Conservation (phyloP, 2,888 invertebrate genomes). For the Leptinotarsa rubiginosa region DNA sequence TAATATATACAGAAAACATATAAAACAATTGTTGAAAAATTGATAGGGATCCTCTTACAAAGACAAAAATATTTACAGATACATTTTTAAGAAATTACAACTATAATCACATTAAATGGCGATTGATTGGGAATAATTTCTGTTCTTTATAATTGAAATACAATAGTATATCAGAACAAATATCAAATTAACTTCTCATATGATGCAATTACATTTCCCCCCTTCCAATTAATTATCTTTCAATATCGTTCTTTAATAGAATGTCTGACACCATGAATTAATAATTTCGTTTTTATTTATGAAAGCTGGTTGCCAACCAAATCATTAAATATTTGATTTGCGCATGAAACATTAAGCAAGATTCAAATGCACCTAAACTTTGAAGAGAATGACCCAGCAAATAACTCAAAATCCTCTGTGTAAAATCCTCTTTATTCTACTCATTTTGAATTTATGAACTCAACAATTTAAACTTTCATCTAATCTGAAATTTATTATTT, state of each 20-base stretch:
- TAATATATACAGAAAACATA: slow-evolving; percentile 43
- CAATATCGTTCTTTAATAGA: not conserved
- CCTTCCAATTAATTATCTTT: not conserved
- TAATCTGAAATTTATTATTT: no score
- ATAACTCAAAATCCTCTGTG: not conserved
- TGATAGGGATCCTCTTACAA: slow-evolving; percentile 4
- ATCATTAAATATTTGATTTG: not conserved
- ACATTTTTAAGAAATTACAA: slow-evolving; percentile 33
- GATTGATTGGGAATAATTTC: slow-evolving; percentile 27
- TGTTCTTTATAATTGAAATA: slow-evolving; percentile 13
- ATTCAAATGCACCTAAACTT: not conserved
- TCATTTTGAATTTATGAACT: no score
- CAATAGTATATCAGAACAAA: slow-evolving; percentile 8
- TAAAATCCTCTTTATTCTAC: no score
- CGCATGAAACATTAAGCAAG: no score
- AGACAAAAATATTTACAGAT: slow-evolving; percentile 39
- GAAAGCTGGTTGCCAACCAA: not conserved
- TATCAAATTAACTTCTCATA: not conserved
- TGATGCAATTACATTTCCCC: not conserved
- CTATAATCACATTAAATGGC: slow-evolving; percentile 44
- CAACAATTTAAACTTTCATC: no score
- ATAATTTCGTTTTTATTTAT: not conserved
- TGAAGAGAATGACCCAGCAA: not conserved
- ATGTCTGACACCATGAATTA: not conserved
- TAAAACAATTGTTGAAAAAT: slow-evolving; percentile 21